These are phyloP conservation scores for Nasonia longicornis DNA, from an alignment of 1,140 invertebrate species.

Conservation along the genomic window DNA sequence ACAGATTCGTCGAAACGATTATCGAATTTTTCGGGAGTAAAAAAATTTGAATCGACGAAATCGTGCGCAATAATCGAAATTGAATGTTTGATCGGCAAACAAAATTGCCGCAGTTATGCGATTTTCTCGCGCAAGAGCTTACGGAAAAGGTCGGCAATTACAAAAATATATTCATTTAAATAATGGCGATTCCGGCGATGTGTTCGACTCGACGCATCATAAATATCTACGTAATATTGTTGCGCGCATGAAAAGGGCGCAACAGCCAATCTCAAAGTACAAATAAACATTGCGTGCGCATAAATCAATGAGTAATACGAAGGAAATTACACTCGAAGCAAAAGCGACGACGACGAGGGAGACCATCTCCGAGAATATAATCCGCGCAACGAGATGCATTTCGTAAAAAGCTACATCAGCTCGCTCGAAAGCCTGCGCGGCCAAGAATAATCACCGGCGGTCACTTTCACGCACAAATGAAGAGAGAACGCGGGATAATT, in stretches of 20 bases:
- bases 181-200: not conserved
- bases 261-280: not conserved
- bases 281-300: constrained; percentile 5
- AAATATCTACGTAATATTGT: constrained; percentile 9
- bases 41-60: no score
- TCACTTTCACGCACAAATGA: not conserved
- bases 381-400: not conserved
- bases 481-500: constrained; percentile 6
- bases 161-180: constrained; percentile 2
- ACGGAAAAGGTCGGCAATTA: no score
- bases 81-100: no score
- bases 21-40: no score
- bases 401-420: not conserved
- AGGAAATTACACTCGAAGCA: not conserved
- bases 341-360: not conserved
- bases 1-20: no score
- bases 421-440: not conserved
- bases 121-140: no score
- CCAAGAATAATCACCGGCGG: not conserved
- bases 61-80: no score
- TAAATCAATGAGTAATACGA: constrained; percentile 10
- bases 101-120: no score
- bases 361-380: not conserved
- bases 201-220: not conserved
- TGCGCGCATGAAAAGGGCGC: not conserved